Percentiles rank a stretch among this genome's conserved stretches.
phyloP scores from a whole-genome alignment of 2,888 invertebrate genomes.

The Amphimallon solstitiale region DNA sequence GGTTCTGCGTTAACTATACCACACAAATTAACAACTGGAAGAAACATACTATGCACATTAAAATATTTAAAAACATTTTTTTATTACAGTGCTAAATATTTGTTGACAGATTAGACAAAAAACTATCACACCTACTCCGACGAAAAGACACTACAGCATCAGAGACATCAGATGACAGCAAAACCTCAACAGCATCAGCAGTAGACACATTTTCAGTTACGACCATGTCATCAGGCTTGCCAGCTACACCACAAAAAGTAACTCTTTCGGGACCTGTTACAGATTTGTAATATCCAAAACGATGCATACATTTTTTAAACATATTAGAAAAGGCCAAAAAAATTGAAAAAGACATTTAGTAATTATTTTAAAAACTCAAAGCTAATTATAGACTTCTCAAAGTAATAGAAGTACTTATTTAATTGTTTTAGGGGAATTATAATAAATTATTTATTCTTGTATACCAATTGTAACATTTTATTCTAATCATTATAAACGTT shows the following conservation, averaged over 20 bases:
- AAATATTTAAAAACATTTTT: too few relatives aligned
- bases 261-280: conserved; percentile 72
- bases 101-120: conserved; percentile 67
- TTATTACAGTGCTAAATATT: background rate
- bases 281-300: conserved; percentile 58
- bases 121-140: conserved; percentile 66
- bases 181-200: conserved; percentile 51
- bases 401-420: too few relatives aligned
- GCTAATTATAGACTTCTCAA: too few relatives aligned
- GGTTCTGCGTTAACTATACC: too few relatives aligned
- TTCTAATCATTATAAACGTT: too few relatives aligned
- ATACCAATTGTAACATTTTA: too few relatives aligned
- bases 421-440: too few relatives aligned
- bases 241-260: conserved; percentile 52
- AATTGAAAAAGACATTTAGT: background rate
- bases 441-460: too few relatives aligned
- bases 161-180: conserved; percentile 58
- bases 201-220: conserved; percentile 53
- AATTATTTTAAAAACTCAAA: too few relatives aligned
- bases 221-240: conserved; percentile 45
- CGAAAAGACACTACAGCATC: conserved; percentile 53
- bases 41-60: too few relatives aligned
- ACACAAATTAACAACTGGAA: too few relatives aligned
- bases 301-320: conserved; percentile 16
- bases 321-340: background rate